These are phyloP conservation scores for Hoplostethus mediterraneus DNA, from an alignment of 2,797 vertebrate genomes.

Conservation along the genomic window DNA sequence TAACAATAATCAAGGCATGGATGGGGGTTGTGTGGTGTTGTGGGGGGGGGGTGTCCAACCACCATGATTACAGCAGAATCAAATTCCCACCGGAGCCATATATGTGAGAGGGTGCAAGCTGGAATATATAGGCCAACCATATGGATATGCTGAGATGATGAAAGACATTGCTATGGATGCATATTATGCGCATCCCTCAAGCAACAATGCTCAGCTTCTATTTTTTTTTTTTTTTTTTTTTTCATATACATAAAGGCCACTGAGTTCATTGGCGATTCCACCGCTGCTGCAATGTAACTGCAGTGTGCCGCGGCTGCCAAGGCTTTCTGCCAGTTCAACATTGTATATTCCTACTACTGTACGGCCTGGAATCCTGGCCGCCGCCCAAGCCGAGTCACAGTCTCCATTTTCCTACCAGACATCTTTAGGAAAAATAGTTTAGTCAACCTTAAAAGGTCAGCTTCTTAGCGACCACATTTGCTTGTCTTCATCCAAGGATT, in stretches of 20 bases:
- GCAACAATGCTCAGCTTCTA: constrained; percentile 42
- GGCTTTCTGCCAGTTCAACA: constrained; percentile 32
- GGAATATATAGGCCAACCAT: constrained; percentile 70
- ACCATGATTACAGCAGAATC: constrained; percentile 58
- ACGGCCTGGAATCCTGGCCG: constrained; percentile 48
- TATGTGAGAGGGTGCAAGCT: constrained; percentile 53
- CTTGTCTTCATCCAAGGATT: background rate
- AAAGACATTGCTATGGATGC: constrained; percentile 50
- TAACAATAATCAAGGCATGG: constrained; percentile 58
- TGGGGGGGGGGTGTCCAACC: constrained; percentile 23
- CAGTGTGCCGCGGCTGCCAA: constrained; percentile 34
- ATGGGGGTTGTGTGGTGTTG: constrained; percentile 16
- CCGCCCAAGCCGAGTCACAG: constrained; percentile 51
- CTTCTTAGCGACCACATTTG: too few relatives aligned
- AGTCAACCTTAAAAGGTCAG: background rate
- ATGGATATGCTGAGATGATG: constrained; percentile 64
- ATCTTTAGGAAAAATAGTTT: constrained; percentile 25
- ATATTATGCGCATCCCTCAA: constrained; percentile 51
- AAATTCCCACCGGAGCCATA: constrained; percentile 68
- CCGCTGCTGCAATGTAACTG: constrained; percentile 38
- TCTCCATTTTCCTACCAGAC: constrained; percentile 24
- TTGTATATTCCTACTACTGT: constrained; percentile 44
- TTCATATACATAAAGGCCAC: constrained; percentile 54
- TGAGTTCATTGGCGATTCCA: constrained; percentile 52
- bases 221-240: constrained; percentile 7